A percentile compares a stretch with the other conserved stretches of the same genome.
Evolutionary conservation across 92 coral and sea anemone genomes (phyloP).

Genomic region (Heliopora coerulea): DNA sequence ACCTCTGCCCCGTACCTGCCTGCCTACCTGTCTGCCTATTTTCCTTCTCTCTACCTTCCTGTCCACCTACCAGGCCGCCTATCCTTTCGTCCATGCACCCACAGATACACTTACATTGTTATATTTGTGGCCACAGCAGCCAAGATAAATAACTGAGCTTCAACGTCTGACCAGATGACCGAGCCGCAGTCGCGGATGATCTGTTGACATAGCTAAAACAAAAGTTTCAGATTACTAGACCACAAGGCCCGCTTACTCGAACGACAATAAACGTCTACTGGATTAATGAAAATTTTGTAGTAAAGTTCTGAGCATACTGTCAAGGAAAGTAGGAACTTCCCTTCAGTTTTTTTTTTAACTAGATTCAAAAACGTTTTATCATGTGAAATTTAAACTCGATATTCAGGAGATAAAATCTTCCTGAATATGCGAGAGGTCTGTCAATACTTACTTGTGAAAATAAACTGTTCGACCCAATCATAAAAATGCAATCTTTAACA

Average conservation of each 20-base stretch:
- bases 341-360: too few relatives aligned
- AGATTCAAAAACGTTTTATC: too few relatives aligned
- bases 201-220: conserved; percentile 71
- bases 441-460: conserved; percentile 72
- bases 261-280: too few relatives aligned
- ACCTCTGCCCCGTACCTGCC: background rate
- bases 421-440: too few relatives aligned
- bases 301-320: too few relatives aligned
- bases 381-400: too few relatives aligned
- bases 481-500: conserved; percentile 90
- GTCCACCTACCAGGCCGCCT: background rate
- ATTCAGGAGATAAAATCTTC: too few relatives aligned
- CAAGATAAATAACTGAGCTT: conserved; percentile 91
- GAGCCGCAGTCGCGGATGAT: conserved; percentile 67
- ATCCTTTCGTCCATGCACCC: background rate
- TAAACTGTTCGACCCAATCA: conserved; percentile 82
- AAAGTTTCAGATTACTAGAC: background rate
- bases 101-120: conserved; percentile 60
- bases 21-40: background rate
- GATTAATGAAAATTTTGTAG: too few relatives aligned
- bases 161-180: conserved; percentile 77
- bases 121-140: conserved; percentile 87
- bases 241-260: background rate
- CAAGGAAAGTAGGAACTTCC: too few relatives aligned
- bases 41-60: background rate